A percentile compares a stretch with the other conserved stretches of the same genome.
phyloP scores from a whole-genome alignment of 2,888 invertebrate species.

The Eremobia ochroleuca region DNA sequence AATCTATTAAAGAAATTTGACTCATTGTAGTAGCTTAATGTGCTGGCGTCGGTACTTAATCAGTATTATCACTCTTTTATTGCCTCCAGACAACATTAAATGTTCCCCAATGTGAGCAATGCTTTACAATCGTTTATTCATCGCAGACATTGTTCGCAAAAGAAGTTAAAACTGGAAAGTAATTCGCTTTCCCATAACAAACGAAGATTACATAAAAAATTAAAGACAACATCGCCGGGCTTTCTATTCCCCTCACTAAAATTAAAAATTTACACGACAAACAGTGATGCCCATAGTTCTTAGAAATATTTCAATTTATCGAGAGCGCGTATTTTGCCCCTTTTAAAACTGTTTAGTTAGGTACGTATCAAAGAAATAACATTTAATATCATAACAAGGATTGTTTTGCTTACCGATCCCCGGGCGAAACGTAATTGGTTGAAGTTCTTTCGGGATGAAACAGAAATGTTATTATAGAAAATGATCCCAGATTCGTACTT shows the following conservation, averaged over 20 bases:
- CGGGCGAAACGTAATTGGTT: conserved; percentile 59
- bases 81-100: not conserved
- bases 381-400: conserved; percentile 65
- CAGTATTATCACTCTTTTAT: not conserved
- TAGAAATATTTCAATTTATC: conserved; percentile 71
- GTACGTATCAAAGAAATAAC: conserved; percentile 55
- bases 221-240: conserved; percentile 72
- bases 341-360: conserved; percentile 39
- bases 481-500: conserved; percentile 55
- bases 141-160: conserved; percentile 38
- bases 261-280: conserved; percentile 78
- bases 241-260: conserved; percentile 75
- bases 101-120: not conserved
- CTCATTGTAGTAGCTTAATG: too few relatives aligned
- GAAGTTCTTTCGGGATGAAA: conserved; percentile 55
- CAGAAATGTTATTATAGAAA: conserved; percentile 61
- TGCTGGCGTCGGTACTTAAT: not conserved
- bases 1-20: too few relatives aligned
- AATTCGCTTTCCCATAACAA: conserved; percentile 68
- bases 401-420: conserved; percentile 62
- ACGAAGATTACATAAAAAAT: conserved; percentile 76
- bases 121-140: conserved; percentile 55
- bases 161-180: conserved; percentile 41
- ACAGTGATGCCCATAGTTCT: conserved; percentile 70
- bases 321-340: conserved; percentile 50